Base-by-base conservation (phyloP, 2,888 invertebrate species). In the Tigriopus californicus region DNA sequence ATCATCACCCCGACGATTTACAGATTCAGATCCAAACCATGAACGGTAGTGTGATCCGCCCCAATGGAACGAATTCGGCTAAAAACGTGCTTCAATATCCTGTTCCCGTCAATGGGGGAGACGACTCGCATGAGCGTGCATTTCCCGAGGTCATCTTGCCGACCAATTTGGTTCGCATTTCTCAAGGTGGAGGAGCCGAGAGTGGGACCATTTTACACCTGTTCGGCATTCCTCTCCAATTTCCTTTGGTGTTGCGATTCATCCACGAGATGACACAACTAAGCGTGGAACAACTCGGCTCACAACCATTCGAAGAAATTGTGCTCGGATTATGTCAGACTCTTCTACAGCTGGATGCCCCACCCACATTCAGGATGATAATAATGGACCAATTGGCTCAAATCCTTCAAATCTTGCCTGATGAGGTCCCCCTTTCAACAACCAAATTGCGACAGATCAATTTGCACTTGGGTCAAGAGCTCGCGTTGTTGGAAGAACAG, bases 161-260 rank as follows among this genome's bases (percentile, higher is more conserved):
- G 1, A 64, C 67, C 33, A 69, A 72, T 58, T 61, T 66, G 33
- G 64, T 70, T 25, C 68, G 68, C 56, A 63, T 70, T 25, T 64
- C 67, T 22, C 63, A 70, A 13, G 69, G 70, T 3, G 68, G 69
- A n/a, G 67, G 68, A 12, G 67, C 67, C 18, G 66, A 68, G 10
- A 68, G 68, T 1, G 68, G 69, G 8, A 62, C 67, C 20, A 65
- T 65, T 13, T 62, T 71, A 12, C 68, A 69, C 1, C 65, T 72
- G 13, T 70, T 71, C 61, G 69, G 68, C n/a, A 65, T 72, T 4
- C 70, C 71, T 4, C 66, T 69, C 5, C 68, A 71, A 63, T 69
- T 71, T 63, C 66, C 70, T 18, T 64, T 71, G 57, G 69, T 70
- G 2, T 60, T 71, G 24, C 66, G 70, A 2, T 71, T 42, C 46